These are phyloP conservation scores for Chelonia mydas DNA, from an alignment of 2,797 vertebrate species.

Conservation along the genomic window DNA sequence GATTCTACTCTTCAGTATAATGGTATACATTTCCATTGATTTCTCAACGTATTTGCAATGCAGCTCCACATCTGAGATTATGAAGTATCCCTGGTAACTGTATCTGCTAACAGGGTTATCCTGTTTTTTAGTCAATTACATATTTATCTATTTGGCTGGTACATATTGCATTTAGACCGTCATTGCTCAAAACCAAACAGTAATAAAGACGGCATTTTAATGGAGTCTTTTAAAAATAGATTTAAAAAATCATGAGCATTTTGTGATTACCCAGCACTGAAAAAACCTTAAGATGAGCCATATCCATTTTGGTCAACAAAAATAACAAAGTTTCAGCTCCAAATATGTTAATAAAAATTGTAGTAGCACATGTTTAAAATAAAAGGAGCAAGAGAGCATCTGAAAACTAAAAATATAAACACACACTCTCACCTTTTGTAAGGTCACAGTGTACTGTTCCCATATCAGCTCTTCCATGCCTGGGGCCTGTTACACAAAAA, in stretches of 20 bases:
- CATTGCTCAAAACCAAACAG: neutral
- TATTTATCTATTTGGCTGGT: neutral
- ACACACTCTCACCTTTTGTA: constrained; percentile 89
- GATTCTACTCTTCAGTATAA: neutral
- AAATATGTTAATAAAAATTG: neutral
- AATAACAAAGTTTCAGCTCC: neutral
- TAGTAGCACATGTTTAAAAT: neutral
- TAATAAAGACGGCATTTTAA: neutral
- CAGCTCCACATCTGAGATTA: neutral
- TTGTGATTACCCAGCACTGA: neutral
- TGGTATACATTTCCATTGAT: neutral
- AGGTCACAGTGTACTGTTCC: constrained; percentile 96
- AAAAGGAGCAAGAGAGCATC: neutral
- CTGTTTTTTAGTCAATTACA: neutral
- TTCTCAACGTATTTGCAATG: neutral
- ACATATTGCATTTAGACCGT: neutral
- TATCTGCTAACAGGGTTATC: neutral
- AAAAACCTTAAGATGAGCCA: neutral
- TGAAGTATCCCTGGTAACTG: neutral
- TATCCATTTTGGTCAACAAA: neutral
- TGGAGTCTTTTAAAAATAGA: neutral
- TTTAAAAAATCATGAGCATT: neutral
- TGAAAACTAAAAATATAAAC: constrained; percentile 29
- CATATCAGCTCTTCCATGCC: constrained; percentile 94
- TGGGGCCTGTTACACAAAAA: constrained; percentile 83